Evolutionary conservation across 2,113 vertebrate species (phyloP).

Genomic region (Elgaria multicarinata): DNA sequence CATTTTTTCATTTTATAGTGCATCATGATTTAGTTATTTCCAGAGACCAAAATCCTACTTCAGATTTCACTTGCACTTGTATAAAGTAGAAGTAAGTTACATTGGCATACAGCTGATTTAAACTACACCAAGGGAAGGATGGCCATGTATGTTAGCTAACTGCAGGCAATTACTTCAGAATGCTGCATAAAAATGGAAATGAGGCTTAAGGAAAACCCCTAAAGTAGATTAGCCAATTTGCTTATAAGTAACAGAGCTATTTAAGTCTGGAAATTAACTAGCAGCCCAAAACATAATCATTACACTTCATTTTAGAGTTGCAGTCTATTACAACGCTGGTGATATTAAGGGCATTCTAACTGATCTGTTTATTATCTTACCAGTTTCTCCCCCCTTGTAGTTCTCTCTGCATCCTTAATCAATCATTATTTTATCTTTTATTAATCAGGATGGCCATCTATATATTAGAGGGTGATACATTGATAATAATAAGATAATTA

Average conservation of each 20-base stretch:
- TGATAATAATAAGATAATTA: constrained; percentile 5
- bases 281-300: background rate
- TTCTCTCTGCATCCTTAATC: constrained; percentile 11
- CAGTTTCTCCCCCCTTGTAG: background rate
- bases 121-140: background rate
- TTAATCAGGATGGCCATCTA: constrained; percentile 33
- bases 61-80: background rate
- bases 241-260: constrained; percentile 23
- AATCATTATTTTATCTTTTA: constrained; percentile 37
- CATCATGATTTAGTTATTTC: background rate
- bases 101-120: background rate
- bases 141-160: background rate
- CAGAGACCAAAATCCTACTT: background rate
- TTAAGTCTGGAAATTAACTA: constrained; percentile 19
- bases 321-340: constrained; percentile 4
- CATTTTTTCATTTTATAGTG: background rate
- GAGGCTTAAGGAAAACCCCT: constrained; percentile 13
- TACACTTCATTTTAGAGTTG: fast-evolving
- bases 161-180: constrained; percentile 34
- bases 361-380: background rate
- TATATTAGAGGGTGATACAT: constrained; percentile 11
- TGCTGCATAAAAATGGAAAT: constrained; percentile 33
- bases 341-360: constrained; percentile 29
- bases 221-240: constrained; percentile 32
- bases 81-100: constrained; percentile 18